Evolutionary conservation across 2,888 invertebrate species (phyloP).

Genomic region (Embidobia sp.): DNA sequence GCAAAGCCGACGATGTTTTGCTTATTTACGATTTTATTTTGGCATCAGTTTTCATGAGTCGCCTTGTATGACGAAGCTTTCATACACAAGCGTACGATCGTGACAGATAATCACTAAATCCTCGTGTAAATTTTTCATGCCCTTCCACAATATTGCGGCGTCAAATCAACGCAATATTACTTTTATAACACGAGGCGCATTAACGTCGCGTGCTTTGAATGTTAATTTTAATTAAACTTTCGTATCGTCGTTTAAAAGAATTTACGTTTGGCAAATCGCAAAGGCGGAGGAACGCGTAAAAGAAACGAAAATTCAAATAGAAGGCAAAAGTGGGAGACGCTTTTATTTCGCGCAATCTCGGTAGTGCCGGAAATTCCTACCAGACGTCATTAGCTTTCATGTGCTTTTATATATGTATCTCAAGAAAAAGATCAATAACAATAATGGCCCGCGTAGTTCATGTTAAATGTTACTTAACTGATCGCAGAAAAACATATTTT

Average conservation of each 20-base stretch:
- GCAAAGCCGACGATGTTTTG: too few relatives aligned
- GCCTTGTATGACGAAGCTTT: slow-evolving; percentile 14
- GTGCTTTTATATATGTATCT: slow-evolving; percentile 34
- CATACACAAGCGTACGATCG: slow-evolving; percentile 34
- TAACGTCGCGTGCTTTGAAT: slow-evolving; percentile 16
- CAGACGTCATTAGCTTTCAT: slow-evolving; percentile 46
- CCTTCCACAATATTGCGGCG: slow-evolving; percentile 30
- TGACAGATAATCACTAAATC: slow-evolving; percentile 49
- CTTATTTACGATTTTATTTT: slow-evolving; percentile 29
- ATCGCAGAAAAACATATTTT: too few relatives aligned
- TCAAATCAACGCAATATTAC: slow-evolving; percentile 6
- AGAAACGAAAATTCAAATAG: neutral
- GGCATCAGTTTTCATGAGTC: slow-evolving; percentile 26
- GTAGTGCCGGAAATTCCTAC: slow-evolving; percentile 37
- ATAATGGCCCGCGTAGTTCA: slow-evolving; percentile 4
- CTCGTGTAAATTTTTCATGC: slow-evolving; percentile 26
- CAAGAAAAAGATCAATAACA: slow-evolving; percentile 52
- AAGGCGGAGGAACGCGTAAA: neutral
- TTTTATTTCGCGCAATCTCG: slow-evolving; percentile 25
- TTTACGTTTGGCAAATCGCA: slow-evolving; percentile 14
- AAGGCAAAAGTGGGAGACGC: neutral
- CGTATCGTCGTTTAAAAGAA: slow-evolving; percentile 1
- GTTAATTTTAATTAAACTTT: slow-evolving; percentile 33
- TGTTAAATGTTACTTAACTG: too few relatives aligned
- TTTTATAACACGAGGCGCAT: slow-evolving; percentile 9